These are phyloP conservation scores for Eupithecia exiguata DNA, from an alignment of 2,888 invertebrate genomes.

Conservation along the genomic window DNA sequence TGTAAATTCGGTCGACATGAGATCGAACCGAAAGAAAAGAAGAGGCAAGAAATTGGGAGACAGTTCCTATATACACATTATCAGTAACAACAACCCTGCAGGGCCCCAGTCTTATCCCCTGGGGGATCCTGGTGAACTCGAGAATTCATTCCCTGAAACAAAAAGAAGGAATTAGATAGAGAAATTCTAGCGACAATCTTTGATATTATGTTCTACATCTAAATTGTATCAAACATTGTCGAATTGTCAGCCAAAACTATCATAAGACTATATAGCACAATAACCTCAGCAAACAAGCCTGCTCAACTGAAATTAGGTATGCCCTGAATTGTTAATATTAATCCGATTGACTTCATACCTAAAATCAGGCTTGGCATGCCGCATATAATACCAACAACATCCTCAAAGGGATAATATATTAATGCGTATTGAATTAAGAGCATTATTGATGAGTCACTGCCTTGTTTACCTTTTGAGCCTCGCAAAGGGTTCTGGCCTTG, in stretches of 20 bases:
- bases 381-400: not conserved
- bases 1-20: not conserved
- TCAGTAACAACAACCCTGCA: not conserved
- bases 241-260: not conserved
- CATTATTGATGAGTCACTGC: conserved; percentile 5
- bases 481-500: not conserved
- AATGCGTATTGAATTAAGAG: conserved; percentile 12
- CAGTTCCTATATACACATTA: not conserved
- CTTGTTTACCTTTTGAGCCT: not conserved
- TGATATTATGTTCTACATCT: not conserved
- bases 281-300: not conserved
- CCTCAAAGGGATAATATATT: conserved; percentile 18
- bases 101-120: not conserved
- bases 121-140: not conserved
- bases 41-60: not conserved
- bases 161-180: not conserved
- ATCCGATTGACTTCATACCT: conserved; percentile 9
- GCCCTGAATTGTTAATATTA: conserved; percentile 5
- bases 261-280: not conserved
- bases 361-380: conserved; percentile 6
- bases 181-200: no score
- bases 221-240: not conserved
- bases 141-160: not conserved
- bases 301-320: conserved; percentile 8
- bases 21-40: not conserved